phyloP scores from a whole-genome alignment of 53 echinoderm and acorn worm species.

The Holothuria scabra region DNA sequence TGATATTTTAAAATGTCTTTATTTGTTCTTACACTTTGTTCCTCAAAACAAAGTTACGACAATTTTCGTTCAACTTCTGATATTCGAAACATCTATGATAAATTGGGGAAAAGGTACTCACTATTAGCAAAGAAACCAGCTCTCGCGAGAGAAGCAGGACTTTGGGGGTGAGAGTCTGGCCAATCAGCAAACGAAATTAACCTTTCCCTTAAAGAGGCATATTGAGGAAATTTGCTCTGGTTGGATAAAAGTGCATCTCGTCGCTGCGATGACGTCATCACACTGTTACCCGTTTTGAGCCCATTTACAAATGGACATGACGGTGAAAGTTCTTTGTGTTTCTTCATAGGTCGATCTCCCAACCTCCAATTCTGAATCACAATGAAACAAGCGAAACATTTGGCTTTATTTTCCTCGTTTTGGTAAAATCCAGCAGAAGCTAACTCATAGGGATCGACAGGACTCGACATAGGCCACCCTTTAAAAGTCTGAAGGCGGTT shows the following conservation, averaged over 20 bases:
- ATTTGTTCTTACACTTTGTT: no score
- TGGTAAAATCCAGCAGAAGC: constrained; percentile 10
- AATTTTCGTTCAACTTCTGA: no score
- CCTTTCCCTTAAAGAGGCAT: neutral
- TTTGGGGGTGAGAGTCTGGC: constrained; percentile 13
- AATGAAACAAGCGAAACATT: constrained; percentile 33
- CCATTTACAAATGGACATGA: constrained; percentile 17
- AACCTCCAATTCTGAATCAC: neutral
- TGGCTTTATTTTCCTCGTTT: neutral
- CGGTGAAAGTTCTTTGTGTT: constrained; percentile 20
- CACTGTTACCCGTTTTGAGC: neutral
- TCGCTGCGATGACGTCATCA: neutral
- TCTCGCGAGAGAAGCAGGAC: neutral
- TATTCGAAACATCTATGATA: no score
- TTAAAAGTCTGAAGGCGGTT: constrained; percentile 7
- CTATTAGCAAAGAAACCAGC: constrained; percentile 36
- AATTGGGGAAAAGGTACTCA: neutral
- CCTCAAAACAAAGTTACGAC: no score
- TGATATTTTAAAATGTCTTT: no score
- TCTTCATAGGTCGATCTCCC: constrained; percentile 1
- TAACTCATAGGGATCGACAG: constrained; percentile 12
- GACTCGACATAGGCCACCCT: constrained; percentile 13
- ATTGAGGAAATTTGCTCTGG: constrained; percentile 44
- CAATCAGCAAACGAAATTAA: constrained; percentile 8
- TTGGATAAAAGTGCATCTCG: constrained; percentile 7